phyloP scores from a whole-genome alignment of 2,888 invertebrate genomes.

The Lobophora halterata region DNA sequence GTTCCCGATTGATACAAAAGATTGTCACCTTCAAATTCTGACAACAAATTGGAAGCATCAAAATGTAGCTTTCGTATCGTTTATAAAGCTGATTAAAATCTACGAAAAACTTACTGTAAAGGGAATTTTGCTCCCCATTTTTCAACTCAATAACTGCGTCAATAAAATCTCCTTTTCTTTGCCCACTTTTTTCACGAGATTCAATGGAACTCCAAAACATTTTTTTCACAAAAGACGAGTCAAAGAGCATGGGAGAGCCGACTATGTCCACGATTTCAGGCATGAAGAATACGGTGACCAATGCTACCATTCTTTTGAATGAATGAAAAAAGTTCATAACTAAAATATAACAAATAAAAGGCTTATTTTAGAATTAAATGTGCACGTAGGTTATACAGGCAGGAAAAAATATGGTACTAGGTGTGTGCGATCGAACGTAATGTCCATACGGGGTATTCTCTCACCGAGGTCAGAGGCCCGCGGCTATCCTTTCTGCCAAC shows the following conservation, averaged over 20 bases:
- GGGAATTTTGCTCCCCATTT: slow-evolving; percentile 31
- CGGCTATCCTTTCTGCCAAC: too few relatives aligned
- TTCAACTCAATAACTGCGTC: slow-evolving; percentile 34
- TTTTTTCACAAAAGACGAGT: slow-evolving; percentile 29
- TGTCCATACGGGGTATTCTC: too few relatives aligned
- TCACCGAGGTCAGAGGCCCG: too few relatives aligned
- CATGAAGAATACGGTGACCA: slow-evolving; percentile 37
- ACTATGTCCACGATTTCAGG: slow-evolving; percentile 32
- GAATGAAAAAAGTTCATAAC: slow-evolving; percentile 34
- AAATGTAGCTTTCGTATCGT: too few relatives aligned
- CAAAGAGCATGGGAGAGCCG: slow-evolving; percentile 30
- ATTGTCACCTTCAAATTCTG: slow-evolving; percentile 37
- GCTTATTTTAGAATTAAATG: too few relatives aligned
- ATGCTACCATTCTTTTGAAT: slow-evolving; percentile 35
- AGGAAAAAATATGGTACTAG: too few relatives aligned
- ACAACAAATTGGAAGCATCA: too few relatives aligned
- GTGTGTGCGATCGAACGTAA: too few relatives aligned
- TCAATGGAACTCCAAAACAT: slow-evolving; percentile 33
- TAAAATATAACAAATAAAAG: too few relatives aligned
- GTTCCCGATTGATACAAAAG: slow-evolving; percentile 35
- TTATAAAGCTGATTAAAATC: too few relatives aligned
- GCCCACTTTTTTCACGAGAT: slow-evolving; percentile 28
- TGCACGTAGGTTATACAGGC: too few relatives aligned
- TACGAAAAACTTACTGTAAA: slow-evolving; percentile 33
- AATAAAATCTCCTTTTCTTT: slow-evolving; percentile 34